phyloP scores from a whole-genome alignment of 2,113 vertebrate genomes.

The Lycocorax pyrrhopterus region DNA sequence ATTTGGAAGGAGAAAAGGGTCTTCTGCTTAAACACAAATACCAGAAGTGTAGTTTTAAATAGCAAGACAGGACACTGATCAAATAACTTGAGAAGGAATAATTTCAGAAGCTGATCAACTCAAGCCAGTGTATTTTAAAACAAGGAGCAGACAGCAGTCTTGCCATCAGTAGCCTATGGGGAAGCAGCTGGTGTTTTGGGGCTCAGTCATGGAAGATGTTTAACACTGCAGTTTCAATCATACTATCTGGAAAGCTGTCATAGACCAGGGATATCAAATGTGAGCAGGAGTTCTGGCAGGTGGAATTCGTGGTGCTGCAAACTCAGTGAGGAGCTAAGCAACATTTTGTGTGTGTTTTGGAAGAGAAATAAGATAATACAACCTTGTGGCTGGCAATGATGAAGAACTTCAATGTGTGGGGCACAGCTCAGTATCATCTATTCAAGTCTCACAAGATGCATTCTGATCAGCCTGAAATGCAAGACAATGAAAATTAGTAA shows the following conservation, averaged over 20 bases:
- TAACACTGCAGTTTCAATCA: neutral
- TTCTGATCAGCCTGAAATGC: neutral
- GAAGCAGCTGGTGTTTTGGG: neutral
- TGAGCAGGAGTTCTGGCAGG: neutral
- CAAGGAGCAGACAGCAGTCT: neutral
- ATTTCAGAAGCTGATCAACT: neutral
- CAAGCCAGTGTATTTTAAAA: neutral
- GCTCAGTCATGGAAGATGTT: neutral
- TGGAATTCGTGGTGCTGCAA: slow-evolving; percentile 46
- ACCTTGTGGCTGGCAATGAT: neutral
- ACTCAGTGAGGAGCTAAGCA: slow-evolving; percentile 5
- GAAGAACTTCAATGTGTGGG: neutral
- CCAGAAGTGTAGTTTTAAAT: neutral
- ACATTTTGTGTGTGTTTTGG: neutral
- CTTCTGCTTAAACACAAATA: neutral
- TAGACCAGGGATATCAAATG: neutral
- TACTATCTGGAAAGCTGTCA: neutral
- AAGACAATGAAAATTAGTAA: slow-evolving; percentile 22
- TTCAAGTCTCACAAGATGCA: neutral
- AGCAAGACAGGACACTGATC: neutral
- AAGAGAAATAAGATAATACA: slow-evolving; percentile 22
- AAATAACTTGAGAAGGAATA: neutral
- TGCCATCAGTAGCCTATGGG: neutral
- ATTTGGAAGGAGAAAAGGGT: neutral
- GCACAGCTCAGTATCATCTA: neutral